phyloP scores from a whole-genome alignment of 2,113 vertebrate genomes.

The Myiozetetes cayanensis region DNA sequence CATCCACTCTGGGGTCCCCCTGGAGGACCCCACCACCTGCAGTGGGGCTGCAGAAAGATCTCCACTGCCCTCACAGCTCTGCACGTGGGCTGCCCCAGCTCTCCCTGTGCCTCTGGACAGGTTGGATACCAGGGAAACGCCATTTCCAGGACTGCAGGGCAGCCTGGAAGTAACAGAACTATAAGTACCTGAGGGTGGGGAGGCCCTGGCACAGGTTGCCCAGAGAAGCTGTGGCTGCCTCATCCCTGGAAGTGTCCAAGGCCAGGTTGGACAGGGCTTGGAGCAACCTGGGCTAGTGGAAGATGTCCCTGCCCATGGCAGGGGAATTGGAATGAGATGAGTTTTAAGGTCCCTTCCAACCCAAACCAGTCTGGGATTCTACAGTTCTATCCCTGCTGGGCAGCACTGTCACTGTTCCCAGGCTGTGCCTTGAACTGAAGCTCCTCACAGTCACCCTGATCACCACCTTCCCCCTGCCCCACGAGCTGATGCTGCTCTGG shows the following conservation, averaged over 20 bases:
- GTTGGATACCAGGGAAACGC: accelerated
- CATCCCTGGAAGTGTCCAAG: neutral
- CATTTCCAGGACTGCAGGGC: neutral
- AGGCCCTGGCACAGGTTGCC: neutral
- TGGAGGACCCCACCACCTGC: neutral
- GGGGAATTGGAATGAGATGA: accelerated
- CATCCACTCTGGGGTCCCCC: accelerated
- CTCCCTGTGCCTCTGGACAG: neutral
- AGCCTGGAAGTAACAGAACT: neutral
- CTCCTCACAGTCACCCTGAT: neutral
- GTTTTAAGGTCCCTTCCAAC: accelerated
- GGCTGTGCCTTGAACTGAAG: neutral
- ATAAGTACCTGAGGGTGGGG: neutral
- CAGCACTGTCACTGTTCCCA: neutral
- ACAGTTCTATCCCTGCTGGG: accelerated
- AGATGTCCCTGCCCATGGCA: neutral
- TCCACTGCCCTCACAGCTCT: neutral
- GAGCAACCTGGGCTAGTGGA: neutral
- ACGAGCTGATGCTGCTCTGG: neutral
- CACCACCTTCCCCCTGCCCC: neutral
- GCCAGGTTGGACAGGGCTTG: neutral
- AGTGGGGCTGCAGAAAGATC: neutral
- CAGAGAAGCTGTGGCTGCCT: neutral
- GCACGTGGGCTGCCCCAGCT: neutral
- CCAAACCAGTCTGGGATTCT: neutral